phyloP scores from a whole-genome alignment of 2,888 invertebrate genomes.

The Diabrotica balteata region DNA sequence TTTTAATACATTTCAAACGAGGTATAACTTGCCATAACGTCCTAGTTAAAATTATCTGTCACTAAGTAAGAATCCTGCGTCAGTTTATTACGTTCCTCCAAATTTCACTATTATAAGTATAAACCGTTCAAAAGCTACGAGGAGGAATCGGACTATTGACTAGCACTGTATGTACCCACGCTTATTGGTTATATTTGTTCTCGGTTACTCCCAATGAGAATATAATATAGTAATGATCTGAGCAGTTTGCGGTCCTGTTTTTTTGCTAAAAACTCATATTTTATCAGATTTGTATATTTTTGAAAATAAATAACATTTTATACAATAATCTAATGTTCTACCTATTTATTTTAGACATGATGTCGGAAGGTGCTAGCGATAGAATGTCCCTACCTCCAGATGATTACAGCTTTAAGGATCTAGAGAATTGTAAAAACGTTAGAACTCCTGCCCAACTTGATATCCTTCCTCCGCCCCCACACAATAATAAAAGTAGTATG shows the following conservation, averaged over 20 bases:
- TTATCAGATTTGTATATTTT: background rate
- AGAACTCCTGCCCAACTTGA: conserved; percentile 61
- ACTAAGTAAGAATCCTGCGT: no score
- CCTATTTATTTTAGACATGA: conserved; percentile 49
- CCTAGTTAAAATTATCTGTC: no score
- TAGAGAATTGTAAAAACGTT: conserved; percentile 49
- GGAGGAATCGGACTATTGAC: no score
- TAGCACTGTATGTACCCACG: no score
- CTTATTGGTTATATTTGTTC: no score
- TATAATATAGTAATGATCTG: background rate
- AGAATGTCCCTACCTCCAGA: conserved; percentile 57
- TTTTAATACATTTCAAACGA: no score
- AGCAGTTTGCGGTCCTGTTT: background rate
- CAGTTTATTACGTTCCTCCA: no score
- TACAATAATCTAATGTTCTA: no score
- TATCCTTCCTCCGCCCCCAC: conserved; percentile 60
- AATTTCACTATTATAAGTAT: no score
- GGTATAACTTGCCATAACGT: no score
- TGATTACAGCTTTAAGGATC: conserved; percentile 57
- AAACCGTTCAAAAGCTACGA: no score
- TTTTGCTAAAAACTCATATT: background rate
- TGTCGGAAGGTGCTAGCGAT: conserved; percentile 56
- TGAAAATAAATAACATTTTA: no score
- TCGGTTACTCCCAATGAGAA: background rate
- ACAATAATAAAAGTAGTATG: conserved; percentile 49